Evolutionary conservation across 2,797 vertebrate genomes (phyloP).

Genomic region (Enteromius argenteus): DNA sequence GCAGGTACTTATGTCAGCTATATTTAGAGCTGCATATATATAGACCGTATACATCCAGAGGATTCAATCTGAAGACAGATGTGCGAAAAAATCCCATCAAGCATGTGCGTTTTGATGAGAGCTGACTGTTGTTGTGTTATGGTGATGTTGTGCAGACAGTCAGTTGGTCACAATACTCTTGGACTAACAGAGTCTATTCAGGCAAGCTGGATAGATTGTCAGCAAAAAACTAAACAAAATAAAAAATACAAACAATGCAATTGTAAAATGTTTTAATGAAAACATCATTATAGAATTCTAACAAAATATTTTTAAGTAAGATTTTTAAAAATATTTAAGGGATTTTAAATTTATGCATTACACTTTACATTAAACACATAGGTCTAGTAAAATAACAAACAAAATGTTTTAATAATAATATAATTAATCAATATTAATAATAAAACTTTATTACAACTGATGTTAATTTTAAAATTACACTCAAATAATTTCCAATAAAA

Average conservation of each 20-base stretch:
- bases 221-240: background rate
- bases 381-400: background rate
- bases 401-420: background rate
- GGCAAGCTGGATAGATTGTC: background rate
- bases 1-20: conserved; percentile 44
- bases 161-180: background rate
- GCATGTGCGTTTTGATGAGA: background rate
- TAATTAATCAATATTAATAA: background rate
- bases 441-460: background rate
- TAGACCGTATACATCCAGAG: conserved; percentile 36
- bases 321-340: background rate
- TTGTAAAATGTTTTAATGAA: background rate
- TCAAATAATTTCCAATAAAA: background rate
- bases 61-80: conserved; percentile 38
- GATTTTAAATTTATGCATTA: background rate
- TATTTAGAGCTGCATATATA: conserved; percentile 49
- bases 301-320: background rate
- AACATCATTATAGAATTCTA: background rate
- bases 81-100: background rate
- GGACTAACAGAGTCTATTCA: background rate
- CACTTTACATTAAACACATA: background rate
- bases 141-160: background rate
- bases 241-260: background rate
- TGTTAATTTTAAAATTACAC: background rate
- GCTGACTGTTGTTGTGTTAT: background rate